Evolutionary conservation across 1,140 invertebrate species (phyloP).

Genomic region (Metopolophium dirhodum): DNA sequence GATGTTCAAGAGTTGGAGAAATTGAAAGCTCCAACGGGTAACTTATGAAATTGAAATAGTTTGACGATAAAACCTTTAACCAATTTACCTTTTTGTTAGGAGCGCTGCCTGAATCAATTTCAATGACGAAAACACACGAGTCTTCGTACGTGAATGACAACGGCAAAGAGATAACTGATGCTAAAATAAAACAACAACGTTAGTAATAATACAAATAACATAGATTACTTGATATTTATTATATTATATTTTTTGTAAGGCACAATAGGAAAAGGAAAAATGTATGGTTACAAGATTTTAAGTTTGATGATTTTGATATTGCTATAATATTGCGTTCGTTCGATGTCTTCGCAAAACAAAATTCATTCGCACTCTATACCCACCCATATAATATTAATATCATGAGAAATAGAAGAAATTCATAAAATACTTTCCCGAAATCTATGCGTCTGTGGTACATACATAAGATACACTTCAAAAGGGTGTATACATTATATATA

Average conservation of each 20-base stretch:
- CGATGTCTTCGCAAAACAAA: not conserved
- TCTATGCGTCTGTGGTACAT: not conserved
- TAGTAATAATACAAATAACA: constrained; percentile 23
- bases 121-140: constrained; percentile 54
- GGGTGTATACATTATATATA: not conserved
- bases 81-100: not conserved
- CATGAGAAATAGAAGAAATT: too few species aligned
- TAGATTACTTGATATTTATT: not conserved
- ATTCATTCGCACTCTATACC: not conserved
- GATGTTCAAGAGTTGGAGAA: constrained; percentile 57
- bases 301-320: not conserved
- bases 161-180: constrained; percentile 48
- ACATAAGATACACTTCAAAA: not conserved
- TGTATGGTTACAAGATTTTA: not conserved
- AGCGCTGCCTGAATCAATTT: constrained; percentile 33
- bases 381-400: not conserved
- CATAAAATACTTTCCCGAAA: too few species aligned
- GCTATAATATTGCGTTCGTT: not conserved
- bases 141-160: constrained; percentile 57
- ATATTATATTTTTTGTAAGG: not conserved
- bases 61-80: not conserved
- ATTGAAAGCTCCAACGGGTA: constrained; percentile 46
- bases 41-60: not conserved
- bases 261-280: not conserved
- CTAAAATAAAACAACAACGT: constrained; percentile 58